Base-by-base conservation (phyloP, 2,797 vertebrate species). In the Leucoraja ocellata region DNA sequence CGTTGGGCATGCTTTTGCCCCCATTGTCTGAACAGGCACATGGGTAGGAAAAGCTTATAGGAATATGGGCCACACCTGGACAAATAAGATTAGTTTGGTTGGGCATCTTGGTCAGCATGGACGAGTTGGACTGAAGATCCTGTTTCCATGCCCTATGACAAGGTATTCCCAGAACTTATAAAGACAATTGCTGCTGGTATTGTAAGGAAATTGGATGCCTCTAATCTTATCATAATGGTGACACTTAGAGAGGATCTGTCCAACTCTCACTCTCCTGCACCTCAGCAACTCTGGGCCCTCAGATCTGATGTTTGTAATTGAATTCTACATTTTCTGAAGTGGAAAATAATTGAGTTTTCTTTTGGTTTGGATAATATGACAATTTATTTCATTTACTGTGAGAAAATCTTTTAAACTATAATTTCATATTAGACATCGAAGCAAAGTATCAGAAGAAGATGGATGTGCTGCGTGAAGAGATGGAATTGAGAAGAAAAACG, bases 401-500 rank as follows among this genome's bases (percentile, higher is more conserved):
- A 88, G 21, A 36, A 61, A 76, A 11, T 39, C 14, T 18, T 58
- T 78, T 21, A 91, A 32, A 65, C 2, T 73, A 23, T 79, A 10
- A 32, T 18, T 25, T 68, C n/a, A 63, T 32, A 23, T 25, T 23
- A 99, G 98, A 98, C 95, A 95, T 97, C 0, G 96, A 97, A 94
- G 95, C 94, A 79, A 97, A 97, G 80, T 97, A 97, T 28, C 94
- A 96, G 25, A 96, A 96, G 94, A 98, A 97, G 95, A 95, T 97
- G 97, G 95, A 96, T 25, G n/a, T 94, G 2, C 94, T 97, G 79
- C 94, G 95, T 73, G 95, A 97, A 0, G 97, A 99, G 93, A 95
- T 98, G 0, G 97, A 98, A 74, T 94, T 97, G 93, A 94, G 95
- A 54, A 96, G 95, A 32, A 98, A 97, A 94, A 98, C 96, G 0